Evolutionary conservation across 2,888 invertebrate species (phyloP).

Genomic region (Mystacides longicornis): DNA sequence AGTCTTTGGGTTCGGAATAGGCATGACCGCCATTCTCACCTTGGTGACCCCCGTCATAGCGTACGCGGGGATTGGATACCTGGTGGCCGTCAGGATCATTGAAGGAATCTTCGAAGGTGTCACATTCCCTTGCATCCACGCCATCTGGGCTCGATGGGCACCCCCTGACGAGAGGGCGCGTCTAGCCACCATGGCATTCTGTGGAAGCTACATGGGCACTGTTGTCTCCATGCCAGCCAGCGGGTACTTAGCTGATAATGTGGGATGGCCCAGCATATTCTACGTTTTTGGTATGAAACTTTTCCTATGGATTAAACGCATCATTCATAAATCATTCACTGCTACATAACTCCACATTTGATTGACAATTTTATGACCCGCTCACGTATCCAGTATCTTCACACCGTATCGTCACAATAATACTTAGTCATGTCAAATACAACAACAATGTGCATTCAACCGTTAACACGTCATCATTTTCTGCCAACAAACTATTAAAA

Average conservation of each 20-base stretch:
- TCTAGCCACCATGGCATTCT: neutral
- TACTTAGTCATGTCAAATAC: no score
- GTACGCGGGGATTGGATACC: neutral
- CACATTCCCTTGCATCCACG: neutral
- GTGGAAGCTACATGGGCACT: neutral
- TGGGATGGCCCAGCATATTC: neutral
- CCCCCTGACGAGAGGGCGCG: neutral
- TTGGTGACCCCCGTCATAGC: neutral
- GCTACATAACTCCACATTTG: no score
- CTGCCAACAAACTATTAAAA: no score
- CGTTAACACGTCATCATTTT: no score
- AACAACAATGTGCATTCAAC: no score
- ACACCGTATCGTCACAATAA: no score
- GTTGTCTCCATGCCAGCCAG: neutral
- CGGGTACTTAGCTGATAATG: neutral
- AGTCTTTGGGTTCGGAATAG: neutral
- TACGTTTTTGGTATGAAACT: neutral
- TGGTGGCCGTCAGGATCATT: neutral
- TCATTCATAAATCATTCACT: no score
- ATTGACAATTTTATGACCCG: no score
- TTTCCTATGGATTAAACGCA: no score
- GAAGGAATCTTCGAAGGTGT: conserved; percentile 1
- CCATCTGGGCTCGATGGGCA: neutral
- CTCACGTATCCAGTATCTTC: no score
- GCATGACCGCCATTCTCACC: neutral